Conservation (phyloP, 2,113 vertebrate species). For the Cygnus buccinator region DNA sequence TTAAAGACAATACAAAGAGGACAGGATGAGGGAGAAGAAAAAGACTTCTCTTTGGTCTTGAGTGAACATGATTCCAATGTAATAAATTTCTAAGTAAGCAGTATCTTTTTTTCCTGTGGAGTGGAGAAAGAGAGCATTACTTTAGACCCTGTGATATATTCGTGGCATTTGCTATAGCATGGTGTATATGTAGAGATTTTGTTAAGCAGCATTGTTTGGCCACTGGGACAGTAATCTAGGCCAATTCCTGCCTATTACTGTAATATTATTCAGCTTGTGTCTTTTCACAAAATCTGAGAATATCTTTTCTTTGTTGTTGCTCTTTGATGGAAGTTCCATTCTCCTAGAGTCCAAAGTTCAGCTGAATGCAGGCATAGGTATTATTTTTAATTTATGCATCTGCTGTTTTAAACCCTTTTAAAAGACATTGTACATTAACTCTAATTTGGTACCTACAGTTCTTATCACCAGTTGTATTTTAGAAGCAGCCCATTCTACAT, state of each 20-base stretch:
- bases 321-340: background rate
- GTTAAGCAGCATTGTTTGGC: background rate
- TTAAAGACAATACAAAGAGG: background rate
- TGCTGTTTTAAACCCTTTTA: background rate
- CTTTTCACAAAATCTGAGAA: slow-evolving; percentile 24
- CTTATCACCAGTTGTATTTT: background rate
- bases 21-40: background rate
- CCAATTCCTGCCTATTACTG: background rate
- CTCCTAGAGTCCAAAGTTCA: background rate
- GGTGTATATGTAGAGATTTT: background rate
- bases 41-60: background rate
- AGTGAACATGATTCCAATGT: background rate
- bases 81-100: background rate
- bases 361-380: background rate
- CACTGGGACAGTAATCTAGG: background rate
- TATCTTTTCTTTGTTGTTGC: background rate
- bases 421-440: background rate
- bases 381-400: background rate
- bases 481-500: background rate
- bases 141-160: background rate
- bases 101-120: background rate
- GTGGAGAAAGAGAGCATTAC: background rate
- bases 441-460: background rate
- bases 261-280: background rate
- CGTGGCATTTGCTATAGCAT: background rate